These are phyloP conservation scores for Coracopsis vasa DNA, from an alignment of 2,113 vertebrate species.

Conservation along the genomic window DNA sequence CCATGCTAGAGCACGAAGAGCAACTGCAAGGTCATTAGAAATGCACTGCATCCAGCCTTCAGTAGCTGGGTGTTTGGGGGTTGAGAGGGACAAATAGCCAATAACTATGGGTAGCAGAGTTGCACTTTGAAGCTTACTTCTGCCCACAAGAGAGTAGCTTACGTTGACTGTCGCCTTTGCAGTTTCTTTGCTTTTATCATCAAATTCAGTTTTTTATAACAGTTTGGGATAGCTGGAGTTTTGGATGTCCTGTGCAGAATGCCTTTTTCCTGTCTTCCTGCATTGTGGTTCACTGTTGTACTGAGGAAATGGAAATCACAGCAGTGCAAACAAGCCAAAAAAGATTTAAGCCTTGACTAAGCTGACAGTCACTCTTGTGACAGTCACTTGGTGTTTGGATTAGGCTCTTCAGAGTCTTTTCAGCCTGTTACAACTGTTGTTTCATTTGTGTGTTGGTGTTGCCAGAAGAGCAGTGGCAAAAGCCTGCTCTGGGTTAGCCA, in stretches of 20 bases:
- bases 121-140: background rate
- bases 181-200: background rate
- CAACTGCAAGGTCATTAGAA: conserved; percentile 22
- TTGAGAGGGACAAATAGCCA: background rate
- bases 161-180: background rate
- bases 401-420: background rate
- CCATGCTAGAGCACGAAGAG: conserved; percentile 29
- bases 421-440: background rate
- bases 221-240: background rate
- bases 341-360: background rate
- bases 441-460: background rate
- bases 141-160: background rate
- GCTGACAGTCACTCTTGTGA: background rate
- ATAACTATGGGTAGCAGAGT: background rate
- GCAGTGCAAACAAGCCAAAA: background rate
- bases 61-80: background rate
- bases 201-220: background rate
- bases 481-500: background rate
- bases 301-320: background rate
- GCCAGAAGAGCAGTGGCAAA: background rate
- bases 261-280: background rate
- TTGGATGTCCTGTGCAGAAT: background rate
- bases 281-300: rapidly evolving
- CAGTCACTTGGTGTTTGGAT: background rate
- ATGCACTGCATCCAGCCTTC: background rate